Evolutionary conservation across 2,888 invertebrate genomes (phyloP).

Genomic region (Dolomedes plantarius): DNA sequence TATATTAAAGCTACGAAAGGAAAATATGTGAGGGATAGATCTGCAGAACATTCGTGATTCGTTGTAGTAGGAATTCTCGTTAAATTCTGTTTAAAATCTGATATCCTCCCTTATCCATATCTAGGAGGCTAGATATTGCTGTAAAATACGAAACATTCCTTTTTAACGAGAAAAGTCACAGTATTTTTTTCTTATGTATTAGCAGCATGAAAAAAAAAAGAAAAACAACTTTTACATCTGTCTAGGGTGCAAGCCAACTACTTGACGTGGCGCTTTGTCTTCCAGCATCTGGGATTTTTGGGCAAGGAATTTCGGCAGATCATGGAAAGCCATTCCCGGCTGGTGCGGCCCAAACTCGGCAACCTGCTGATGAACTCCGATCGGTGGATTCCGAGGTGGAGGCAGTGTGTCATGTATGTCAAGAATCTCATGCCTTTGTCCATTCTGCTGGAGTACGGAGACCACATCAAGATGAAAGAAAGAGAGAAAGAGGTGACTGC

Average conservation of each 20-base stretch:
- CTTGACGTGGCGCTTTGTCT: constrained; percentile 48
- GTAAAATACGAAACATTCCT: too few relatives aligned
- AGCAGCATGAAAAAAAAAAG: too few relatives aligned
- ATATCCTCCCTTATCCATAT: too few relatives aligned
- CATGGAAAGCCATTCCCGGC: constrained; percentile 25
- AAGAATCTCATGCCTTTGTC: constrained; percentile 41
- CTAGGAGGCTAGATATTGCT: too few relatives aligned
- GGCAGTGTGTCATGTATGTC: constrained; percentile 49
- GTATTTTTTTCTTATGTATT: too few relatives aligned
- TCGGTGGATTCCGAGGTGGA: constrained; percentile 39
- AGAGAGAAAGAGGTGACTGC: constrained; percentile 29
- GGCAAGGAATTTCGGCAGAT: constrained; percentile 42
- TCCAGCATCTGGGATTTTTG: constrained; percentile 46
- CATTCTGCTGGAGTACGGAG: constrained; percentile 22
- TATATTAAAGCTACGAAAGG: too few relatives aligned
- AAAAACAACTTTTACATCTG: too few relatives aligned
- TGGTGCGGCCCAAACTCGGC: background rate
- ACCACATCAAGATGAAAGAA: background rate
- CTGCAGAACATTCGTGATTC: too few relatives aligned
- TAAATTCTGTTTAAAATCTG: too few relatives aligned
- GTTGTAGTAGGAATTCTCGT: too few relatives aligned
- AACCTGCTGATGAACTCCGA: constrained; percentile 16
- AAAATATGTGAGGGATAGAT: too few relatives aligned
- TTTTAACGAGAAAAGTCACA: too few relatives aligned
- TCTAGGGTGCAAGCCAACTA: constrained; percentile 47